These are phyloP conservation scores for Callospermophilus lateralis DNA, from an alignment of 2,113 vertebrate species.

Conservation along the genomic window DNA sequence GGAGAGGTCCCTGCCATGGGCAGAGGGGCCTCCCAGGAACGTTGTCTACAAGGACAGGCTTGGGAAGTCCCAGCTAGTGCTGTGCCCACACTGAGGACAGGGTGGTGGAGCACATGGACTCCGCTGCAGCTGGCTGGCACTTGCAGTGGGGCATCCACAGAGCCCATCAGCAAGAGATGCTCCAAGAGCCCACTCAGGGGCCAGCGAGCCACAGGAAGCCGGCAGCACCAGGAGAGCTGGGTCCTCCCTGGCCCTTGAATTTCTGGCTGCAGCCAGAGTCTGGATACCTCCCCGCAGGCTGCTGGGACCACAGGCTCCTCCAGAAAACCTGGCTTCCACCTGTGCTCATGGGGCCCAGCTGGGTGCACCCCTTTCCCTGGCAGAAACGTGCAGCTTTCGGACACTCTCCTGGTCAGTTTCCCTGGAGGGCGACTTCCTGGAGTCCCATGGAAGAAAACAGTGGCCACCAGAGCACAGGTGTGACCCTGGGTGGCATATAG, in stretches of 20 bases:
- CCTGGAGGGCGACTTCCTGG: background rate
- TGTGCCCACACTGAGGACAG: background rate
- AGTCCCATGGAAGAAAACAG: background rate
- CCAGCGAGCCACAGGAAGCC: no score
- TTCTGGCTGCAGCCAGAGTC: background rate
- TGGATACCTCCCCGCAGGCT: rapidly evolving
- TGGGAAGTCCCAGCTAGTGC: no score
- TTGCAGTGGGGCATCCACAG: no score
- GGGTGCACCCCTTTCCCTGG: rapidly evolving
- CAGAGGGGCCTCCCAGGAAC: background rate
- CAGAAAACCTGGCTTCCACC: rapidly evolving
- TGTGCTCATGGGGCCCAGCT: background rate
- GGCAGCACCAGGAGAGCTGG: background rate
- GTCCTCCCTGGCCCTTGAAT: no score
- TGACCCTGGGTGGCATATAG: rapidly evolving
- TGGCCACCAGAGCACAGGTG: rapidly evolving
- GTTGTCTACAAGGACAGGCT: background rate
- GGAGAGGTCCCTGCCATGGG: no score
- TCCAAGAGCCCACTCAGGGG: background rate
- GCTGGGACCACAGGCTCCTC: rapidly evolving
- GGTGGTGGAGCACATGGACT: rapidly evolving
- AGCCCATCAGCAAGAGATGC: no score
- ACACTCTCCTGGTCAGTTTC: rapidly evolving
- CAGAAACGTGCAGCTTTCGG: background rate
- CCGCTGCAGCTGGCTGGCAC: rapidly evolving